Evolutionary conservation across 2,113 vertebrate species (phyloP).

Genomic region (Ornithorhynchus anatinus): DNA sequence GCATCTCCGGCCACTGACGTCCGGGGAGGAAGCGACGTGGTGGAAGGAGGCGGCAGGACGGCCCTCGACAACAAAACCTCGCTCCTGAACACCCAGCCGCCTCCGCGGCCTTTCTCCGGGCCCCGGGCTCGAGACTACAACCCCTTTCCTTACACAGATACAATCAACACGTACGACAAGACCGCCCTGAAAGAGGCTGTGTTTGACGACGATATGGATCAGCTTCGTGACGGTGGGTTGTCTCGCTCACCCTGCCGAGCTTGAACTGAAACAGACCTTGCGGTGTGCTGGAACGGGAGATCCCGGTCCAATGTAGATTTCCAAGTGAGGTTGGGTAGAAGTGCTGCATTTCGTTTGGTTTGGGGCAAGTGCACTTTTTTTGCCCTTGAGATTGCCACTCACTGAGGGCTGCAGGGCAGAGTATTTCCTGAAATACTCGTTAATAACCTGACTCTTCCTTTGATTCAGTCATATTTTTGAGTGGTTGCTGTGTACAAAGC

Average conservation of each 20-base stretch:
- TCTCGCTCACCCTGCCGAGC: no score
- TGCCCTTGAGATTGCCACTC: slow-evolving; percentile 9
- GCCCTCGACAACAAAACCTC: slow-evolving; percentile 98
- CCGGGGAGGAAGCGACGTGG: slow-evolving; percentile 68
- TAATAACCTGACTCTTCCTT: no score
- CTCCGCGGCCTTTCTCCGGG: slow-evolving; percentile 88
- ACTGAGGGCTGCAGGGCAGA: no score
- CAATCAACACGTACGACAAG: slow-evolving; percentile 92
- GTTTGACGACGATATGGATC: slow-evolving; percentile 97
- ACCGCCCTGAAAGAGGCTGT: slow-evolving; percentile 95
- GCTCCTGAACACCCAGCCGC: slow-evolving; percentile 93
- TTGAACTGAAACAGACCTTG: no score
- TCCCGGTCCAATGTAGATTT: neutral
- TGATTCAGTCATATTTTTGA: no score
- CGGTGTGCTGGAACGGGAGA: neutral
- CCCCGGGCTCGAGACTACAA: slow-evolving; percentile 88
- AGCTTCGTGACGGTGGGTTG: slow-evolving; percentile 90
- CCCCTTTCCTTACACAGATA: slow-evolving; percentile 89
- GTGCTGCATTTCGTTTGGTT: neutral
- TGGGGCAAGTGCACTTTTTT: neutral
- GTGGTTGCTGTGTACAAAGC: no score
- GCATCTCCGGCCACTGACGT: slow-evolving; percentile 68
- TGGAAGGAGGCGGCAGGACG: slow-evolving; percentile 89
- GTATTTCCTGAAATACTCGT: no score
- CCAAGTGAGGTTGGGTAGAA: neutral